These are phyloP conservation scores for Tryphoninae sp. DNA, from an alignment of 2,888 invertebrate species.

Conservation along the genomic window DNA sequence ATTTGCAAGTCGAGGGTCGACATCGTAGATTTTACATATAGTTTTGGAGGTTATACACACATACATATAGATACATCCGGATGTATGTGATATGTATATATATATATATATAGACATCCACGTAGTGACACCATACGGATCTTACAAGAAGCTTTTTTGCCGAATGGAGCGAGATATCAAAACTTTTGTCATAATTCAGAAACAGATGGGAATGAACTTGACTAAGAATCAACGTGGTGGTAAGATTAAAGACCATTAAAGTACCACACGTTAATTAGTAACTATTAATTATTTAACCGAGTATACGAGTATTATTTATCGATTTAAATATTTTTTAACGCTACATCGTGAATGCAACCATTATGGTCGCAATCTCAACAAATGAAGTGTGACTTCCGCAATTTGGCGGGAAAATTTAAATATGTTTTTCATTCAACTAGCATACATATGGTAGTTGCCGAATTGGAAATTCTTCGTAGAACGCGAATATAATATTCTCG, in stretches of 20 bases:
- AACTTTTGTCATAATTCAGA: conserved; percentile 78
- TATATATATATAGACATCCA: conserved; percentile 1
- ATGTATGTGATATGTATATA: conserved; percentile 7
- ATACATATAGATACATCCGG: not conserved
- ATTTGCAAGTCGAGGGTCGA: conserved; percentile 21
- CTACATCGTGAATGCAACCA: not conserved
- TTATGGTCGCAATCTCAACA: not conserved
- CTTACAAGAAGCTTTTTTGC: conserved; percentile 58
- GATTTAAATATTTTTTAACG: not conserved
- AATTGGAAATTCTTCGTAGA: too few relatives aligned
- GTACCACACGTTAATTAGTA: not conserved
- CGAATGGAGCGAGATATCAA: conserved; percentile 40
- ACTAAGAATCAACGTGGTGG: conserved; percentile 65
- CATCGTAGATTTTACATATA: conserved; percentile 6
- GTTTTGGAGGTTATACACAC: conserved; percentile 5
- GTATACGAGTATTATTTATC: not conserved
- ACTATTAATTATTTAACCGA: not conserved
- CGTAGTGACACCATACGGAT: not conserved
- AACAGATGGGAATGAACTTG: conserved; percentile 76
- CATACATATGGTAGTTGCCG: too few relatives aligned
- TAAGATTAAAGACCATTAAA: not conserved
- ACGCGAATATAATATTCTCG: too few relatives aligned
- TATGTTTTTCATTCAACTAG: too few relatives aligned
- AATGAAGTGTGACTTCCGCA: too few relatives aligned
- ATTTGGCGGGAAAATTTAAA: too few relatives aligned